Evolutionary conservation across 2,113 vertebrate species (phyloP), one percentile per base, ranked within the genome.

Genomic region (Falcunculus frontatus): DNA sequence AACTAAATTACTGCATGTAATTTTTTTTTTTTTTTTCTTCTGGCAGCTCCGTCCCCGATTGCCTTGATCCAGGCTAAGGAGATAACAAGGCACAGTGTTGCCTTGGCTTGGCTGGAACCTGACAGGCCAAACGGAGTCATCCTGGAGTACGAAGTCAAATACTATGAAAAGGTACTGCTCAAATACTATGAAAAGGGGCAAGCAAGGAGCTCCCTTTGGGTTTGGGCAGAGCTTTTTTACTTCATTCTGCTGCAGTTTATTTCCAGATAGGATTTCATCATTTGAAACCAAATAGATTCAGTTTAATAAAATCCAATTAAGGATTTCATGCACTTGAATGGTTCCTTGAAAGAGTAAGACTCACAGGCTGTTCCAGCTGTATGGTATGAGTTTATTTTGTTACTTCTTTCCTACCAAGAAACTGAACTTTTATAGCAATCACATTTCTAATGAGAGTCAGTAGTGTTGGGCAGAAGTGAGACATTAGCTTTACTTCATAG

Each of bases 91-190:
- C 99, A 99, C 97, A 99, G 99, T 4, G 99, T 99, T 93, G 98
- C 99, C 13, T 97, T 99, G 97, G 98, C 98, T 63, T 99, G 99
- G 99, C 97, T 99, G 94, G 99, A 99, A 35, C 99, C 99, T 8
- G 99, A 99, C 44, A 98, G 99, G 46, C 98, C 99, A 96, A 99
- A 99, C 12, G 99, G 99, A 35, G 99, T 99, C 82, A 99, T 99
- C 93, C 96, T 99, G 93, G 99, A 99, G 87, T 99, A 99, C 16
- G 99, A 99, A 97, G 99, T 99, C 98, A 99, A 99, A 94, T 99
- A 99, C 96, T 99, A 99, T 16, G 99, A 99, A 94, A 99, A 99
- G 99, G 99, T 99, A 97, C 64, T 75, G n/a, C 64, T 93, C 27
- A 63, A 35, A n/a, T n/a, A n/a, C n/a, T n/a, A n/a, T n/a, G n/a